Evolutionary conservation across 1,140 invertebrate species (phyloP).

Genomic region (Maniola jurtina): DNA sequence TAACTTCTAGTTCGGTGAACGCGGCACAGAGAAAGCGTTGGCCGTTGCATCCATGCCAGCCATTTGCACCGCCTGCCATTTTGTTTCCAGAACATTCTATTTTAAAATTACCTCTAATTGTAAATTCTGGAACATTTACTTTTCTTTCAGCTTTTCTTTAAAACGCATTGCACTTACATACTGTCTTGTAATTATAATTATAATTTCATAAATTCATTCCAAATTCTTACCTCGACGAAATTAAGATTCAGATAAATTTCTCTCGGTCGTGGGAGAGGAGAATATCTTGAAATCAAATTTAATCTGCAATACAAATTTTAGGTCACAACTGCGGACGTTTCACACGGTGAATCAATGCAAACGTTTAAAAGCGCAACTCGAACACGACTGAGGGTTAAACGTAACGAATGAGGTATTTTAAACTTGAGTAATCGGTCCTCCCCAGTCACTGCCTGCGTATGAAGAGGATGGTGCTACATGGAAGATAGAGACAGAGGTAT

Average conservation of each 20-base stretch:
- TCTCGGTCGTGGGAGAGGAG: conserved; percentile 27
- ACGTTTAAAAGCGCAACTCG: conserved; percentile 52
- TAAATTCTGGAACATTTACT: neutral
- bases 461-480: conserved; percentile 46
- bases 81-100: conserved; percentile 39
- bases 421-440: conserved; percentile 67
- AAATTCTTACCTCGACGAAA: conserved; percentile 35
- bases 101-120: conserved; percentile 1
- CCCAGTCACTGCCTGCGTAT: conserved; percentile 43
- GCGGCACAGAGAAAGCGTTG: conserved; percentile 60
- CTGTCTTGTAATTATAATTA: neutral
- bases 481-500: conserved; percentile 49
- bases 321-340: conserved; percentile 53
- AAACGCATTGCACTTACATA: neutral
- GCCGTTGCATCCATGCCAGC: conserved; percentile 54
- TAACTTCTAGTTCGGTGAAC: conserved; percentile 24
- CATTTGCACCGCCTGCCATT: conserved; percentile 50
- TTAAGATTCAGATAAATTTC: conserved; percentile 36
- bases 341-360: conserved; percentile 42
- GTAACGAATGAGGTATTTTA: conserved; percentile 64
- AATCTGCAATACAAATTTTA: conserved; percentile 59
- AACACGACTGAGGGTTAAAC: conserved; percentile 66
- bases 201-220: conserved; percentile 19
- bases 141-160: neutral
- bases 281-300: conserved; percentile 25